Conservation (phyloP, 2,888 invertebrate genomes). For the Masnerella sp. region DNA sequence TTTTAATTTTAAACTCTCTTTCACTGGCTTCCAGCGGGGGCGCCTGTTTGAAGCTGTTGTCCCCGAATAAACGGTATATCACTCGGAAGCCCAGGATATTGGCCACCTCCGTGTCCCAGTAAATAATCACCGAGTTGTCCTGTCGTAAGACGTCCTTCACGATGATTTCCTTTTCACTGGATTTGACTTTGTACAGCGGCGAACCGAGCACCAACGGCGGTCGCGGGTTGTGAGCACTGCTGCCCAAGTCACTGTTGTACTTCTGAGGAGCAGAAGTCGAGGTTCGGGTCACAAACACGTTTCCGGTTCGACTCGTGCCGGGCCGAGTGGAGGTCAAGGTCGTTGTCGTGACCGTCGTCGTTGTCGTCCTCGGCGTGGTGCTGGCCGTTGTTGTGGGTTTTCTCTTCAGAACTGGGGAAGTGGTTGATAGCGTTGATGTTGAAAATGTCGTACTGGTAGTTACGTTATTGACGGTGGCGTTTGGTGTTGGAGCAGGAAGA, state of each 20-base stretch:
- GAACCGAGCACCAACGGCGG: constrained; percentile 87
- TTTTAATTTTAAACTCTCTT: constrained; percentile 94
- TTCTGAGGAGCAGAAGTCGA: constrained; percentile 66
- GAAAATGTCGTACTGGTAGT: constrained; percentile 45
- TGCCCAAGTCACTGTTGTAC: constrained; percentile 62
- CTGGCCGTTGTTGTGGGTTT: constrained; percentile 75
- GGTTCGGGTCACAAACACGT: constrained; percentile 73
- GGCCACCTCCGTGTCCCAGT: constrained; percentile 93
- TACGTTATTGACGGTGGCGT: constrained; percentile 66
- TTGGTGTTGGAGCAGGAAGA: constrained; percentile 67
- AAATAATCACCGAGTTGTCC: constrained; percentile 92
- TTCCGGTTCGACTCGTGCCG: constrained; percentile 70
- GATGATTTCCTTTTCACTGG: constrained; percentile 87
- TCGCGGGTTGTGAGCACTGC: constrained; percentile 77
- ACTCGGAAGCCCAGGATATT: constrained; percentile 82
- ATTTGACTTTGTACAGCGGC: constrained; percentile 81
- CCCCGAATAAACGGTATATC: constrained; percentile 83
- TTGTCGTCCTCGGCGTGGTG: constrained; percentile 74
- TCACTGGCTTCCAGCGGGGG: constrained; percentile 93
- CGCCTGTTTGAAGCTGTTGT: constrained; percentile 92
- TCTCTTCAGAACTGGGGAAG: constrained; percentile 79
- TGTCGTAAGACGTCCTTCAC: constrained; percentile 91
- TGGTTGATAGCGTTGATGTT: constrained; percentile 70
- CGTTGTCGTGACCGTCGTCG: constrained; percentile 74
- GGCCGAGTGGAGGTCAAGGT: constrained; percentile 67